Evolutionary conservation across 2,797 vertebrate species (phyloP).

Genomic region (Lacerta viridis): DNA sequence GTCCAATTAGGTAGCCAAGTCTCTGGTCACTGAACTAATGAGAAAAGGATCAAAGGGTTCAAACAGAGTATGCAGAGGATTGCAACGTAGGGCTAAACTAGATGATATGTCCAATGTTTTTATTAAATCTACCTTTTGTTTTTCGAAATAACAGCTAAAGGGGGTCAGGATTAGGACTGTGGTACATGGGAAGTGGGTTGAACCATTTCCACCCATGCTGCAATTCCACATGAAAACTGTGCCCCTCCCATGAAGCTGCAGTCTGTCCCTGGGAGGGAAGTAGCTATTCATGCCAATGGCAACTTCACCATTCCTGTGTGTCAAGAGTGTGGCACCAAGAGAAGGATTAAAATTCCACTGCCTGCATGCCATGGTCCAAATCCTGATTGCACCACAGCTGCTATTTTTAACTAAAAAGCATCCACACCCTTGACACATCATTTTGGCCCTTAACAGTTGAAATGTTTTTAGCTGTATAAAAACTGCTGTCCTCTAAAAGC

Average conservation of each 20-base stretch:
- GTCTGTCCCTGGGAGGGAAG: neutral
- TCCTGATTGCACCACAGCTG: neutral
- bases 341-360: no score
- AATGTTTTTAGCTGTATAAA: neutral
- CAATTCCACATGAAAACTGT: neutral
- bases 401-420: neutral
- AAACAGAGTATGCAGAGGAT: neutral
- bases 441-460: neutral
- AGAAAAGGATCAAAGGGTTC: neutral
- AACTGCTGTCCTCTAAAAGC: neutral
- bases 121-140: neutral
- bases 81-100: neutral
- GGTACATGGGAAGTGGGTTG: neutral
- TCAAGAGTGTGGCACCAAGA: no score
- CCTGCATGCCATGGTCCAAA: no score
- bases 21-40: conserved; percentile 31
- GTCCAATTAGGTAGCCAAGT: conserved; percentile 20
- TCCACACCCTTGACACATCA: neutral
- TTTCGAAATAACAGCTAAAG: neutral
- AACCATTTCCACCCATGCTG: neutral
- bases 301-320: neutral
- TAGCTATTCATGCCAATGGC: neutral
- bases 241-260: neutral
- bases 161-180: neutral
- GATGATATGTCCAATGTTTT: neutral